phyloP scores from a whole-genome alignment of 2,113 vertebrate species.

The Australoheros scitulus region DNA sequence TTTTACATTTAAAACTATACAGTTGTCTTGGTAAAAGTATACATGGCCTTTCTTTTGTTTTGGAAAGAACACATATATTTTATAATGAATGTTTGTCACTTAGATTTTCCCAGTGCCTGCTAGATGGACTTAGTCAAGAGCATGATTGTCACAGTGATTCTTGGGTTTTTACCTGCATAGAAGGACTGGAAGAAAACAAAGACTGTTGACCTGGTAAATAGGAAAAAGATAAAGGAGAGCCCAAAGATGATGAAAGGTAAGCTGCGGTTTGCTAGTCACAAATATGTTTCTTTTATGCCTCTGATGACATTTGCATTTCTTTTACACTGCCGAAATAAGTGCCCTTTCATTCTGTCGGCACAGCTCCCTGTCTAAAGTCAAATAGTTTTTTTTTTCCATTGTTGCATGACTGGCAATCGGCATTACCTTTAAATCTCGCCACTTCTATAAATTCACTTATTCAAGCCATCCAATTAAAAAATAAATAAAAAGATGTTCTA shows the following conservation, averaged over 20 bases:
- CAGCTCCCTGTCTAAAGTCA: neutral
- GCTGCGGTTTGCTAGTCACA: neutral
- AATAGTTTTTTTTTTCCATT: rapidly evolving
- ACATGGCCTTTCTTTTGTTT: neutral
- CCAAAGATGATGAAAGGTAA: neutral
- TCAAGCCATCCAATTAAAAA: no score
- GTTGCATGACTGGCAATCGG: neutral
- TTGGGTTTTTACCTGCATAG: neutral
- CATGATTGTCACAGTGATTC: neutral
- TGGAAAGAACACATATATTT: neutral
- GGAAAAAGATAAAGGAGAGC: neutral
- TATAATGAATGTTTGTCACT: rapidly evolving
- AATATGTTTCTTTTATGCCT: neutral
- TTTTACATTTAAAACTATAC: neutral
- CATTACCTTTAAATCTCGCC: neutral
- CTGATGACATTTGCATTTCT: neutral
- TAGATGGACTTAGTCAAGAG: neutral
- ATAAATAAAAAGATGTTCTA: no score
- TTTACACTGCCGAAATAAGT: neutral
- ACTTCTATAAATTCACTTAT: neutral
- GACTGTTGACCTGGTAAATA: neutral
- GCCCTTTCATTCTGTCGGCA: neutral
- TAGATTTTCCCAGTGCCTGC: neutral
- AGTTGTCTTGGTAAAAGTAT: neutral
- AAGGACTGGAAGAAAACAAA: neutral